Conservation (phyloP, 1,140 invertebrate genomes). For the Gryon sp. region DNA sequence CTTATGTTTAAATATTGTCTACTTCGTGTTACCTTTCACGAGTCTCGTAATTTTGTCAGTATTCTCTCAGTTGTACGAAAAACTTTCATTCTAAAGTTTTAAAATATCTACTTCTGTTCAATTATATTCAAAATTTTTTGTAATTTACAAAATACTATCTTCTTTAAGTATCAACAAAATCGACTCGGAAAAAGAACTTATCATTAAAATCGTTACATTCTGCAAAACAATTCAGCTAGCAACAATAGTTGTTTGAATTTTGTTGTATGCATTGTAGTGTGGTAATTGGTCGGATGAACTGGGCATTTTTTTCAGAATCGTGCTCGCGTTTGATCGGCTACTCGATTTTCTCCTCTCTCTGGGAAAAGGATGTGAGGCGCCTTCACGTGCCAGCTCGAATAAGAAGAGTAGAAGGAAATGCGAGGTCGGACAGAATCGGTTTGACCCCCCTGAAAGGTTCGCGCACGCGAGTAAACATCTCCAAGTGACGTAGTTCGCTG, state of each 20-base stretch:
- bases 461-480: constrained; percentile 72
- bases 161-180: too few species aligned
- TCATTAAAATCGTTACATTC: too few species aligned
- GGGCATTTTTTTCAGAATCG: constrained; percentile 32
- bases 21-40: too few species aligned
- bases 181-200: too few species aligned
- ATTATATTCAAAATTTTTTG: too few species aligned
- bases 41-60: too few species aligned
- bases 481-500: constrained; percentile 62
- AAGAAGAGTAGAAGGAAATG: constrained; percentile 67
- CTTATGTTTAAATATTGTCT: too few species aligned
- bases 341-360: constrained; percentile 65
- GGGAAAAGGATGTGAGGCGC: constrained; percentile 62
- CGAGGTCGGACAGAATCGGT: constrained; percentile 71
- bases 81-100: too few species aligned
- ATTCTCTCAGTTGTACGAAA: too few species aligned
- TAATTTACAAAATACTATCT: too few species aligned
- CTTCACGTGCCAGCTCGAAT: constrained; percentile 65
- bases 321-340: constrained; percentile 62
- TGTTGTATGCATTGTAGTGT: not conserved
- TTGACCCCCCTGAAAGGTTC: constrained; percentile 71
- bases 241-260: constrained; percentile 2
- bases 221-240: too few species aligned
- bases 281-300: constrained; percentile 2
- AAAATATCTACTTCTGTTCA: too few species aligned